These are phyloP conservation scores for Capra hircus DNA, from an alignment of 2,113 vertebrate species.

Conservation along the genomic window DNA sequence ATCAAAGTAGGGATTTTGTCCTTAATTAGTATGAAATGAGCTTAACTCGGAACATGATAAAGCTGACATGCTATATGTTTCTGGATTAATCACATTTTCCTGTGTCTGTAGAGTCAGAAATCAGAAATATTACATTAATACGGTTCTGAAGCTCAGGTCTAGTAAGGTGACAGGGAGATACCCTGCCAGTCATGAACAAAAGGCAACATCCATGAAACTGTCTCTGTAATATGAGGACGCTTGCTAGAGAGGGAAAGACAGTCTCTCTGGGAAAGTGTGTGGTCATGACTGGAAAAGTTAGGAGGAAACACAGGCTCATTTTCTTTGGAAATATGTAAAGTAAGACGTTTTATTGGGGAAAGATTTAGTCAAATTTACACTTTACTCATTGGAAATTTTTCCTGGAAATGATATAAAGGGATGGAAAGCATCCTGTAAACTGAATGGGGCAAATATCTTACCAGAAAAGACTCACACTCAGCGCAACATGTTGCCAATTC, in stretches of 20 bases:
- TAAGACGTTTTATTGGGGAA: neutral
- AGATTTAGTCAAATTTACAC: neutral
- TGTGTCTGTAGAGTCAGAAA: neutral
- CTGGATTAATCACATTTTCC: slow-evolving; percentile 48
- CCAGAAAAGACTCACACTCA: neutral
- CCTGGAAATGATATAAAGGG: neutral
- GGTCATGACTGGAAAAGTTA: slow-evolving; percentile 6
- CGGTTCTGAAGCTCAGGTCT: slow-evolving; percentile 29
- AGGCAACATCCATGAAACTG: neutral
- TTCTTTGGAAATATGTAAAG: slow-evolving; percentile 32
- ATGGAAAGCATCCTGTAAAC: neutral
- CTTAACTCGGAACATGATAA: slow-evolving; percentile 28
- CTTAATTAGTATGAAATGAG: slow-evolving; percentile 62
- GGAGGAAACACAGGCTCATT: neutral
- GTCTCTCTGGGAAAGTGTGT: neutral
- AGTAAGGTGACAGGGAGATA: neutral
- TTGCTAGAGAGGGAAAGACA: neutral
- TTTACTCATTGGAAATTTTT: neutral
- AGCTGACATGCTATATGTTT: slow-evolving; percentile 28
- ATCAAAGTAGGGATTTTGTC: slow-evolving; percentile 40
- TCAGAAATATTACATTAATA: slow-evolving; percentile 44
- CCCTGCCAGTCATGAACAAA: slow-evolving; percentile 15
- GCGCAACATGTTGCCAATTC: neutral
- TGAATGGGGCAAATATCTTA: neutral
- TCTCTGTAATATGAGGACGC: neutral